Conservation (phyloP, 2,113 vertebrate genomes). For the Vimba vimba region DNA sequence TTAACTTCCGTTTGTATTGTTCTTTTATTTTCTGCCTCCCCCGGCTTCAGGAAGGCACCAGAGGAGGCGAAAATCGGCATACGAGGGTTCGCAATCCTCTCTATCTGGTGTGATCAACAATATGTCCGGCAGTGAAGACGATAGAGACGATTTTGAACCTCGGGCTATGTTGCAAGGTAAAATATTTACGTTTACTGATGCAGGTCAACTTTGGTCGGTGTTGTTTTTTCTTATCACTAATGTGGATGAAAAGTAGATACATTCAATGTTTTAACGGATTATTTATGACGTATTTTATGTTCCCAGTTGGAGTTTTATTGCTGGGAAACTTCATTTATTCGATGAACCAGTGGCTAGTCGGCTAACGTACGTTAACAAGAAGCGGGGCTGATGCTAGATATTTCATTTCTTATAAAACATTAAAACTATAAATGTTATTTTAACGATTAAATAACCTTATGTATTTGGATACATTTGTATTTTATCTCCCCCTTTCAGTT, state of each 20-base stretch:
- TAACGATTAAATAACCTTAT: background rate
- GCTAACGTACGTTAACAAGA: constrained; percentile 25
- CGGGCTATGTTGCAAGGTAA: constrained; percentile 76
- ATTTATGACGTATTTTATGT: background rate
- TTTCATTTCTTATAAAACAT: background rate
- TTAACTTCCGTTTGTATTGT: constrained; percentile 73
- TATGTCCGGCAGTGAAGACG: constrained; percentile 82
- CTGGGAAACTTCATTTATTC: background rate
- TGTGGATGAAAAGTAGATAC: background rate
- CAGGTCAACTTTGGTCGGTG: background rate
- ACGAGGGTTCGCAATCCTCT: constrained; percentile 34
- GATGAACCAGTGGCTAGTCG: background rate
- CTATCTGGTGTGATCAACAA: constrained; percentile 29
- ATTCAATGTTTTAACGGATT: background rate
- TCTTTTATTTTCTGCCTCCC: constrained; percentile 58
- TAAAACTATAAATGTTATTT: background rate
- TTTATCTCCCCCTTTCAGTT: background rate
- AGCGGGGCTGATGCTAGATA: background rate
- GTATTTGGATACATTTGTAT: background rate
- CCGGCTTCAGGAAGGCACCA: constrained; percentile 61
- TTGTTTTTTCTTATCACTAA: background rate
- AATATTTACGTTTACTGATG: constrained; percentile 21
- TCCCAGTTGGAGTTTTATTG: background rate
- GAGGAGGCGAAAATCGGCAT: constrained; percentile 55
- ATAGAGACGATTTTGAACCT: constrained; percentile 76